Percentiles rank a stretch among this genome's conserved stretches.
Conservation (phyloP, 2,113 vertebrate species). For the Peromyscus leucopus region DNA sequence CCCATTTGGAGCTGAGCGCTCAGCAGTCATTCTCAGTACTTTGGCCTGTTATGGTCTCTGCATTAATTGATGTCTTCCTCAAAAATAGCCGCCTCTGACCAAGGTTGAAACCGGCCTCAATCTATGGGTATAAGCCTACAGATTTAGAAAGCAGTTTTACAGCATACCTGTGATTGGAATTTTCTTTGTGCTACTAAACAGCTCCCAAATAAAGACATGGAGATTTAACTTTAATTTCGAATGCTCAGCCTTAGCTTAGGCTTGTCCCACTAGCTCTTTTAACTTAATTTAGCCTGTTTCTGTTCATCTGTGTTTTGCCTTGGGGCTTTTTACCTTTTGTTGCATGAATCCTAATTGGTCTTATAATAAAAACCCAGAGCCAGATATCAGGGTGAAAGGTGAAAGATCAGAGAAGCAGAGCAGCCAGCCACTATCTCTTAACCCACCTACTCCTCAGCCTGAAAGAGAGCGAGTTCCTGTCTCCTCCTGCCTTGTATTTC, state of each 20-base stretch:
- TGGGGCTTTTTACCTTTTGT: not conserved
- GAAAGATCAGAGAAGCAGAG: too few relatives aligned
- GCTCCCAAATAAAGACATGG: not conserved
- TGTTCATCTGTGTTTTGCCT: not conserved
- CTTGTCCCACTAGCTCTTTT: not conserved
- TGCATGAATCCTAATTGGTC: too few relatives aligned
- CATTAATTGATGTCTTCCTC: not conserved
- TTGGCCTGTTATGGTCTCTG: not conserved
- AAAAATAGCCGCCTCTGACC: not conserved
- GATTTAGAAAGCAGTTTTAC: not conserved
- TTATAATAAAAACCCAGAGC: too few relatives aligned
- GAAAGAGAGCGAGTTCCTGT: too few relatives aligned
- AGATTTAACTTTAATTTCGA: not conserved
- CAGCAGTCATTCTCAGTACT: not conserved
- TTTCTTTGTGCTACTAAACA: not conserved
- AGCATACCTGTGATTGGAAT: not conserved
- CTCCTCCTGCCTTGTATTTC: too few relatives aligned
- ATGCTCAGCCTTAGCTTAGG: not conserved
- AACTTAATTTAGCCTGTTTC: not conserved
- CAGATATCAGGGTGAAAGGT: too few relatives aligned
- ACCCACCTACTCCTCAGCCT: too few relatives aligned
- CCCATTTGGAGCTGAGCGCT: not conserved
- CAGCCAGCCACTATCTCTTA: too few relatives aligned
- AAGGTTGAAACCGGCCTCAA: not conserved
- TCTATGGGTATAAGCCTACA: not conserved